These are phyloP conservation scores for Threskiornis aethiopicus DNA, from an alignment of 2,797 vertebrate species.

Conservation along the genomic window DNA sequence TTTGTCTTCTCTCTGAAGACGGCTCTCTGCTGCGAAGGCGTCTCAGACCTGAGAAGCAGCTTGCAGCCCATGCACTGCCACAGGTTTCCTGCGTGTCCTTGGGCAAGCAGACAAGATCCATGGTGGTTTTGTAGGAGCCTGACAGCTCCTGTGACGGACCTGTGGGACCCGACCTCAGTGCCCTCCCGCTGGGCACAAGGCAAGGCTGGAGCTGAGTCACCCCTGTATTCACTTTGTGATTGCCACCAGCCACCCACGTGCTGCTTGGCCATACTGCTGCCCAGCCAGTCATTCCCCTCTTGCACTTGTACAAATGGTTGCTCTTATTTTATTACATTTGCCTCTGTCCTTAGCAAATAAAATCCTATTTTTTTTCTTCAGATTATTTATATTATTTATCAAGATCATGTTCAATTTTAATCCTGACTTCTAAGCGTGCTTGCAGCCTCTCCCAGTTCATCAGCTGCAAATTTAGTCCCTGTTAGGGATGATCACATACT, in stretches of 20 bases:
- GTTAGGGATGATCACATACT: neutral
- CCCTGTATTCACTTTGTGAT: neutral
- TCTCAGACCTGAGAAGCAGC: neutral
- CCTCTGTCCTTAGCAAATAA: neutral
- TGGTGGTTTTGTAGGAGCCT: neutral
- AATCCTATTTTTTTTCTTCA: neutral
- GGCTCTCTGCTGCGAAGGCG: neutral
- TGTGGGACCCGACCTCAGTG: neutral
- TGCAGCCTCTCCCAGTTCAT: neutral
- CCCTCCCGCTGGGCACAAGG: neutral
- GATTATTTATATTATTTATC: neutral
- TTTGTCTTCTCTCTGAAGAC: neutral
- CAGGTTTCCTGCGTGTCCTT: fast-evolving
- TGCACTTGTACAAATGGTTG: neutral
- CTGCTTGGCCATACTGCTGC: neutral
- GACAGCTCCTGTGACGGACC: neutral
- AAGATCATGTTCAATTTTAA: neutral
- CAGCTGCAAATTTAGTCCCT: neutral
- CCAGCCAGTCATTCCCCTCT: neutral
- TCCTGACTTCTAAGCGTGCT: neutral
- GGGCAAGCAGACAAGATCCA: fast-evolving
- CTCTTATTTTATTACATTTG: neutral
- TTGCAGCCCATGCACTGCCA: fast-evolving
- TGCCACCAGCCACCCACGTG: neutral
- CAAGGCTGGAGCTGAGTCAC: neutral